Evolutionary conservation across 2,888 invertebrate genomes (phyloP).

Genomic region (Parascotia fuliginaria): DNA sequence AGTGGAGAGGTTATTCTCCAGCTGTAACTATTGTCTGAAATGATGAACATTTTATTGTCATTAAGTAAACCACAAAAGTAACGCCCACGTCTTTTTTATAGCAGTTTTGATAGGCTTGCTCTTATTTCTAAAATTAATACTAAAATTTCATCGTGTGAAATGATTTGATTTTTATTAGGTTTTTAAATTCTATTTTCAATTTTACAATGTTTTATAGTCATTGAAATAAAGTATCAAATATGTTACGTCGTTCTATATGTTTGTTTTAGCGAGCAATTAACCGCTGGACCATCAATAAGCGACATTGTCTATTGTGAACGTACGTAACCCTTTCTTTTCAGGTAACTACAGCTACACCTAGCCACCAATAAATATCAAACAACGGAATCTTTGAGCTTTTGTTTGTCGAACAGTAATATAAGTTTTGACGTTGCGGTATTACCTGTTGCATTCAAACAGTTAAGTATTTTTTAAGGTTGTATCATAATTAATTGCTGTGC

Average conservation of each 20-base stretch:
- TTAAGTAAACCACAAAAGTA: too few species aligned
- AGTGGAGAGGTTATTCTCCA: too few species aligned
- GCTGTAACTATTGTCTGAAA: too few species aligned
- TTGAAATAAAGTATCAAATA: slow-evolving; percentile 15
- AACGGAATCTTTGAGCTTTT: slow-evolving; percentile 44
- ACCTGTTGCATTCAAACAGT: slow-evolving; percentile 36
- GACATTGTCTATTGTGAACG: slow-evolving; percentile 56
- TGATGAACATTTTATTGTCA: too few species aligned
- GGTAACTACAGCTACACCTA: slow-evolving; percentile 47
- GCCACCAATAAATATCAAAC: slow-evolving; percentile 35
- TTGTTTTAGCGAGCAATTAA: slow-evolving; percentile 70
- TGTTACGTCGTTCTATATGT: slow-evolving; percentile 22
- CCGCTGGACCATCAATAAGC: slow-evolving; percentile 59
- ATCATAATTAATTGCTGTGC: slow-evolving; percentile 7
- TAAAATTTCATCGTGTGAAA: too few species aligned
- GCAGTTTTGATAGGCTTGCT: too few species aligned
- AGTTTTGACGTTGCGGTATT: slow-evolving; percentile 47
- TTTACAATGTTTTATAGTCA: too few species aligned
- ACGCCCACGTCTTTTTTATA: too few species aligned
- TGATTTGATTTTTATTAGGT: too few species aligned
- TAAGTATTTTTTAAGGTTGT: slow-evolving; percentile 29
- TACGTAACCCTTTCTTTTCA: slow-evolving; percentile 60
- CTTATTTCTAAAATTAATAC: too few species aligned
- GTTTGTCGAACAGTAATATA: slow-evolving; percentile 51
- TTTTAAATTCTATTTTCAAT: too few species aligned